Evolutionary conservation across 2,888 invertebrate species (phyloP).

Genomic region (Eurois occulta): DNA sequence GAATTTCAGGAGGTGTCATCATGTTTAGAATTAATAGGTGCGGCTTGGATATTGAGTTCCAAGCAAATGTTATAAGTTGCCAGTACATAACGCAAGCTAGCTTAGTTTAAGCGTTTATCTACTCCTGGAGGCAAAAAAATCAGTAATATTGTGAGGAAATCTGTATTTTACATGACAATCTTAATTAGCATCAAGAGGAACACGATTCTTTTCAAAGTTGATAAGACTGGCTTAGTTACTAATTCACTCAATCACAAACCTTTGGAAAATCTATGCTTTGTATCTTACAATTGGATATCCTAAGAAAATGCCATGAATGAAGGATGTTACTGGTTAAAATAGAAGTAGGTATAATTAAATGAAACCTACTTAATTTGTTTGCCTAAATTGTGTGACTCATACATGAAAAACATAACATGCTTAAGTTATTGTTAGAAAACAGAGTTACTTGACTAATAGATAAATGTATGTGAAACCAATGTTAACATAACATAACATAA

Average conservation of each 20-base stretch:
- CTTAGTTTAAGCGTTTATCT: background rate
- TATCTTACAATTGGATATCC: background rate
- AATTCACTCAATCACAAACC: background rate
- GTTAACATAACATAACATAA: no score
- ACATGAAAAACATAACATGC: background rate
- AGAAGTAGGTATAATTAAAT: background rate
- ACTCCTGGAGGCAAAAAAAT: background rate
- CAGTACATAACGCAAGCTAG: background rate
- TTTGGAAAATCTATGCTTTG: background rate
- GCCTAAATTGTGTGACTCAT: background rate
- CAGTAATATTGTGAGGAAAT: background rate
- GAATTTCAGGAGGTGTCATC: background rate
- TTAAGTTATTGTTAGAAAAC: background rate
- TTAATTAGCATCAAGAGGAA: background rate
- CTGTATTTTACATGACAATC: no score
- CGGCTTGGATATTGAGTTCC: slow-evolving; percentile 32
- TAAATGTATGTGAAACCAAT: background rate
- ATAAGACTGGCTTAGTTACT: background rate
- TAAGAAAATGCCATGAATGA: background rate
- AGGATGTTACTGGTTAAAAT: background rate
- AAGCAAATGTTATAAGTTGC: background rate
- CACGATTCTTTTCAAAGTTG: background rate
- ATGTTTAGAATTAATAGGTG: slow-evolving; percentile 28
- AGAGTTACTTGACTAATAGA: background rate
- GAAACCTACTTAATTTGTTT: background rate